phyloP scores from a whole-genome alignment of 2,113 vertebrate species.

The Bos taurus region DNA sequence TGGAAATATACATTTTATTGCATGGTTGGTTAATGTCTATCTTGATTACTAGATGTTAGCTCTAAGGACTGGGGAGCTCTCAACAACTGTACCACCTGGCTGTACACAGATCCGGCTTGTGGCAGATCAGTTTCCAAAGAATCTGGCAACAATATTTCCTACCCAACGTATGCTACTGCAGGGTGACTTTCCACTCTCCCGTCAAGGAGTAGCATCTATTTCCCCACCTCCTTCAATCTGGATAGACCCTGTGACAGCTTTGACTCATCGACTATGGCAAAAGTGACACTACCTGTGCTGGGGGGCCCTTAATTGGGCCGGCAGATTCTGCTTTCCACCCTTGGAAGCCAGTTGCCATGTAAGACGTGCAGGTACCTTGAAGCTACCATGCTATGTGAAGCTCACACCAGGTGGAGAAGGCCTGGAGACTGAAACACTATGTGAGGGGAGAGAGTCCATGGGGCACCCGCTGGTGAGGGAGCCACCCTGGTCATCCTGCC shows the following conservation, averaged over 20 bases:
- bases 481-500: background rate
- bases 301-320: background rate
- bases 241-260: background rate
- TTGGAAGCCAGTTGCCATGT: background rate
- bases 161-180: rapidly evolving
- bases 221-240: background rate
- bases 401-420: background rate
- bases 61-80: background rate
- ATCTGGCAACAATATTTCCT: background rate
- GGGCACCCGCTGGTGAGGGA: background rate
- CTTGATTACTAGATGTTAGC: background rate
- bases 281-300: background rate
- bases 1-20: background rate
- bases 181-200: background rate
- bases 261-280: background rate
- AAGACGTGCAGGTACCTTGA: background rate
- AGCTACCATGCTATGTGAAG: background rate
- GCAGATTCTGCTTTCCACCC: background rate
- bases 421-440: background rate
- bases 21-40: background rate
- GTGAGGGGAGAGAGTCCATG: rapidly evolving
- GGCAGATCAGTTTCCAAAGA: background rate
- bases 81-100: background rate
- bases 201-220: background rate
- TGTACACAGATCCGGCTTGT: background rate